Evolutionary conservation across 2,113 vertebrate genomes (phyloP).

Genomic region (Pedetes capensis): DNA sequence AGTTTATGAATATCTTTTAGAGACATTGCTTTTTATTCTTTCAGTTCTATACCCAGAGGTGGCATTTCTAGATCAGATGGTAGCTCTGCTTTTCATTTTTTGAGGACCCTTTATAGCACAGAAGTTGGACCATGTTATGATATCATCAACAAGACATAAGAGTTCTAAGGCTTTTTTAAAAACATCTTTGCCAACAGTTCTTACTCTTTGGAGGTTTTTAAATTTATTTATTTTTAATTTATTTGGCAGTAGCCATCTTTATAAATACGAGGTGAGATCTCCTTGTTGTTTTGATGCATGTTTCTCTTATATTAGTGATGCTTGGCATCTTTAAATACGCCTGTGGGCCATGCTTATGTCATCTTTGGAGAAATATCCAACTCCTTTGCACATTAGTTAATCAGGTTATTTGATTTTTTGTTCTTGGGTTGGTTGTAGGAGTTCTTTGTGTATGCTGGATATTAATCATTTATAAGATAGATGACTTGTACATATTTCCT

Average conservation of each 20-base stretch:
- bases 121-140: not conserved
- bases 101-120: too few relatives aligned
- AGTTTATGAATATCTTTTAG: not conserved
- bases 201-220: too few relatives aligned
- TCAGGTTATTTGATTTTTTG: not conserved
- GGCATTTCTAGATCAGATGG: not conserved
- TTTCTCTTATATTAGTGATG: not conserved
- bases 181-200: not conserved
- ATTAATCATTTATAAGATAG: too few relatives aligned
- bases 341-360: too few relatives aligned
- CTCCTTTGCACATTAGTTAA: too few relatives aligned
- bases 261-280: not conserved
- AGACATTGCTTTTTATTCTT: not conserved
- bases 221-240: too few relatives aligned
- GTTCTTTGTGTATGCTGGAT: not conserved
- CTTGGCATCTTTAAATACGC: not conserved
- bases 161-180: too few relatives aligned
- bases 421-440: not conserved
- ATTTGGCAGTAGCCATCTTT: not conserved
- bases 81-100: too few relatives aligned
- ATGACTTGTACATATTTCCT: too few relatives aligned
- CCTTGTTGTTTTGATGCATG: not conserved
- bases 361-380: too few relatives aligned
- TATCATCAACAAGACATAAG: not conserved
- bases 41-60: not conserved